Conservation (phyloP, 2,888 invertebrate genomes). For the Microchrysa polita region DNA sequence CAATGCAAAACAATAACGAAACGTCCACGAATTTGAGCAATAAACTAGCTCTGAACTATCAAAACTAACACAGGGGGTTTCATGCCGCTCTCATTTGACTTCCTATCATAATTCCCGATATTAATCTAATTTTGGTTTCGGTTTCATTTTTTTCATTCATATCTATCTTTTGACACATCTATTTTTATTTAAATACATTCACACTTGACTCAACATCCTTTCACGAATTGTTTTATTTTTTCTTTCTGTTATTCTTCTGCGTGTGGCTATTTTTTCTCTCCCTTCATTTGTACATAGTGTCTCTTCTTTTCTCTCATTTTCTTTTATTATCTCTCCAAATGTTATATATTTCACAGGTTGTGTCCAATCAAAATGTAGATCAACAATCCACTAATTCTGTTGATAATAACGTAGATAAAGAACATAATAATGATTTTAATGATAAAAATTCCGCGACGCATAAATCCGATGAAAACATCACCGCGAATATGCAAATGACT, state of each 20-base stretch:
- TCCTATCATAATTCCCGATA: not conserved
- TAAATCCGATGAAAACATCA: too few relatives aligned
- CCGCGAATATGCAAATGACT: constrained; percentile 2
- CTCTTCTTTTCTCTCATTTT: not conserved
- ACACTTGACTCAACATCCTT: constrained; percentile 23
- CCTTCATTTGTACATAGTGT: not conserved
- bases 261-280: constrained; percentile 26
- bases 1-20: too few relatives aligned
- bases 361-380: constrained; percentile 48
- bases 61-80: not conserved
- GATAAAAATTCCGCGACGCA: constrained; percentile 38
- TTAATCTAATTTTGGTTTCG: not conserved
- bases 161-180: not conserved
- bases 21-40: too few relatives aligned
- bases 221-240: constrained; percentile 18
- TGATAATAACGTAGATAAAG: constrained; percentile 49
- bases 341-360: constrained; percentile 50
- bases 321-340: constrained; percentile 43
- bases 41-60: not conserved
- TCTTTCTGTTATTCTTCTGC: constrained; percentile 32
- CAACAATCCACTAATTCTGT: constrained; percentile 47
- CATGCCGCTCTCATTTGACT: not conserved
- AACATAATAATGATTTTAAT: constrained; percentile 38
- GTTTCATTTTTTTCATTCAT: not conserved
- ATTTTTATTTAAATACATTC: not conserved